Evolutionary conservation across 2,888 invertebrate genomes (phyloP).

Genomic region (Leptinotarsa tumamoca): DNA sequence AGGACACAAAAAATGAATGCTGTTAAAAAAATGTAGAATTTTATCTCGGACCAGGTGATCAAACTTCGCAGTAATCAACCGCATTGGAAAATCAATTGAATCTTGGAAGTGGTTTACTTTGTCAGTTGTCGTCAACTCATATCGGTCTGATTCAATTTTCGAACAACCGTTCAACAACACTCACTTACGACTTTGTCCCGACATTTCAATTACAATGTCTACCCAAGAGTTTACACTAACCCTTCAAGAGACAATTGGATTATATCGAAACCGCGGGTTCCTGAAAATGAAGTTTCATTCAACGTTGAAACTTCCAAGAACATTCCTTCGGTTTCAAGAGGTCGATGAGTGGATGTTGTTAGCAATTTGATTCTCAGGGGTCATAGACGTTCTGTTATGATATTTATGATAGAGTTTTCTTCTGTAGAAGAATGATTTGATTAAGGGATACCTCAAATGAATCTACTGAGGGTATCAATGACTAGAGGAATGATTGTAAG

Average conservation of each 20-base stretch:
- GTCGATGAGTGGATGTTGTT: not conserved
- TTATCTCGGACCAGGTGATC: too few relatives aligned
- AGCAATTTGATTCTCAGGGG: not conserved
- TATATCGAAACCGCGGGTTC: not conserved
- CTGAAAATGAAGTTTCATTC: not conserved
- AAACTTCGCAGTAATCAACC: not conserved
- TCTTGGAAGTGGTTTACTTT: constrained; percentile 25
- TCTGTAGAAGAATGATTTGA: too few relatives aligned
- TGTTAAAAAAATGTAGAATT: too few relatives aligned
- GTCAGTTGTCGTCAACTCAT: constrained; percentile 26
- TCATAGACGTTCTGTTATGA: too few relatives aligned
- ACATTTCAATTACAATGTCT: constrained; percentile 22
- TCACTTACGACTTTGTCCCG: constrained; percentile 24
- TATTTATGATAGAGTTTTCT: too few relatives aligned
- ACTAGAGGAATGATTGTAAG: too few relatives aligned
- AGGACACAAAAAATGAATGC: too few relatives aligned
- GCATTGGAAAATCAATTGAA: constrained; percentile 16
- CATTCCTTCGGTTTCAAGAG: not conserved
- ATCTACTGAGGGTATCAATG: too few relatives aligned
- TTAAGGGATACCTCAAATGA: too few relatives aligned
- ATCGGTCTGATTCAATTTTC: constrained; percentile 28
- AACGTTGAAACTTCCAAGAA: not conserved
- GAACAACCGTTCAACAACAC: constrained; percentile 28
- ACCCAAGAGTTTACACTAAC: constrained; percentile 3
- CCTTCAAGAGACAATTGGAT: not conserved